Conservation (phyloP, 2,113 vertebrate genomes). For the Corydoras maculifer region DNA sequence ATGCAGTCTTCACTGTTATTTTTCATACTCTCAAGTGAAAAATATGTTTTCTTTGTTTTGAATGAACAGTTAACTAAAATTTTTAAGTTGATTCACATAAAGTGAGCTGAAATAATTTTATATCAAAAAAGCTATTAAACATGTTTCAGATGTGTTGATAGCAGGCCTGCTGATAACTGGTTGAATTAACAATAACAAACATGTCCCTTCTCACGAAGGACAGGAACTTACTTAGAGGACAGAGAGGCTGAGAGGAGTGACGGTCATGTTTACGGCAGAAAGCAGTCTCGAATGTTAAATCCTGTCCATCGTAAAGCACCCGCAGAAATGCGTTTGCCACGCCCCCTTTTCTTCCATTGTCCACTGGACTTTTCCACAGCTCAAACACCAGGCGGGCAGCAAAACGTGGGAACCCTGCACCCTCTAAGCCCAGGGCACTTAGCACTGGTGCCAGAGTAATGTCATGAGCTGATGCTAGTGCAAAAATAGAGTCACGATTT, state of each 20-base stretch:
- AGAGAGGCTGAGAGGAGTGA: slow-evolving; percentile 72
- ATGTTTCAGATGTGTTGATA: slow-evolving; percentile 49
- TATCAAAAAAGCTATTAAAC: too few species aligned
- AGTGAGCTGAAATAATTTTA: too few species aligned
- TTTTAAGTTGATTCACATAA: too few species aligned
- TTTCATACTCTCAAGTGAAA: too few species aligned
- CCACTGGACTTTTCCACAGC: slow-evolving; percentile 76
- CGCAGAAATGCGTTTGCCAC: slow-evolving; percentile 72
- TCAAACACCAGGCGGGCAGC: slow-evolving; percentile 93
- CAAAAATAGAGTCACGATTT: slow-evolving; percentile 64
- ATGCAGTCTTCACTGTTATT: too few species aligned
- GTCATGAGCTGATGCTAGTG: slow-evolving; percentile 88
- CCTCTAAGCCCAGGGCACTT: slow-evolving; percentile 83
- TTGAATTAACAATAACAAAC: slow-evolving; percentile 78
- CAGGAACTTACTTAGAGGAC: slow-evolving; percentile 83
- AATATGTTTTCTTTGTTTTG: too few species aligned
- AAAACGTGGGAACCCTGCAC: slow-evolving; percentile 85
- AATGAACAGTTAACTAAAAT: too few species aligned
- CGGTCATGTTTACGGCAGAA: slow-evolving; percentile 79
- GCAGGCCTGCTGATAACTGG: slow-evolving; percentile 85
- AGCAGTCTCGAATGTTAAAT: slow-evolving; percentile 86
- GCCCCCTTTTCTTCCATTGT: slow-evolving; percentile 48
- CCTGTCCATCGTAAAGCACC: slow-evolving; percentile 87
- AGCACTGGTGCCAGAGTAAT: slow-evolving; percentile 90
- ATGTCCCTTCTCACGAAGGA: slow-evolving; percentile 84